Evolutionary conservation across 2,797 vertebrate species (phyloP), one percentile per base, ranked within the genome.

Genomic region (Hyperoplus immaculatus): DNA sequence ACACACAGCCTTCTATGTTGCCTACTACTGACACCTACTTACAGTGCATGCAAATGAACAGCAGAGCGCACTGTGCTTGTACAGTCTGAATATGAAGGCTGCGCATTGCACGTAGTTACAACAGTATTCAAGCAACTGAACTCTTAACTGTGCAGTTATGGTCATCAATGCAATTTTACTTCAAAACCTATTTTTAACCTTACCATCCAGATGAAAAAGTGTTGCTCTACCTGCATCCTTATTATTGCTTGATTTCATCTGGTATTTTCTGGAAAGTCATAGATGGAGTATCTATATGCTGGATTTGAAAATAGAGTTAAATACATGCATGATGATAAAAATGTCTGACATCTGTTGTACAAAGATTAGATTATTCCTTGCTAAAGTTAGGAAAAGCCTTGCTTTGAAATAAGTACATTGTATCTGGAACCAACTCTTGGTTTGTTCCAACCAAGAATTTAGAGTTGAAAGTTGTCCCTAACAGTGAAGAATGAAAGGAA

Each of bases 11-110:
- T n/a, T 45, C 15, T 42, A 4, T 14, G 29, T 53, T 64, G 46
- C 64, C 45, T 49, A 29, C n/a, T 71, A 36, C 21, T 69, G 46
- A 60, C 58, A 45, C 41, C 18, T 61, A 29, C 50, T 38, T 65
- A 69, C 72, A 83, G 72, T 81, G 53, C 81, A 75, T 47, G 50
- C 41, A 81, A 12, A 16, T 75, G 72, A 75, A 84, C 81, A 84
- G 74, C 75, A 86, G 79, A 77, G 88, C 41, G 51, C 77, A 75
- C 65, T 86, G 77, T 80, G 61, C 61, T 59, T 56, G 68, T 76
- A 21, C 14, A 21, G 45, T 79, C 16, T 51, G 63, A 49, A 11
- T 69, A 63, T 18, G 13, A 4, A 51, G 47, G n/a, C 51, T 14
- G 60, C 73, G 15, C 16, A 41, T 18, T 69, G 18, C 45, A 51